These are phyloP conservation scores for Carassius carassius DNA, from an alignment of 2,113 vertebrate genomes.

Conservation along the genomic window DNA sequence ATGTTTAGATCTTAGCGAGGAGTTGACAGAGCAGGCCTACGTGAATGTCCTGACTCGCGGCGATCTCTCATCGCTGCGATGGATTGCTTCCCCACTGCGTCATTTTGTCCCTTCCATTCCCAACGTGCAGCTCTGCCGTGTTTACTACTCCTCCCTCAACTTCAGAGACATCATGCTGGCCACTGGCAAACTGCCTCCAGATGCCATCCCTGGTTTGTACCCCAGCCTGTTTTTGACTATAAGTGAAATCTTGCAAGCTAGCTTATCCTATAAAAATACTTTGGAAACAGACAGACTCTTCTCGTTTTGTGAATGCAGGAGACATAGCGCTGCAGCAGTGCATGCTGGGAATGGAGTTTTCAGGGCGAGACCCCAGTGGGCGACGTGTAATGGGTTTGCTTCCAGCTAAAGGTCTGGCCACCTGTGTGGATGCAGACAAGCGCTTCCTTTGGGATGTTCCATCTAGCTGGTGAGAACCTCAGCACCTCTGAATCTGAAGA, in stretches of 20 bases:
- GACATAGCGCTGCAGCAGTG: constrained; percentile 84
- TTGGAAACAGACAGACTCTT: background rate
- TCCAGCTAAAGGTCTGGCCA: constrained; percentile 90
- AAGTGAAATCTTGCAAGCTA: background rate
- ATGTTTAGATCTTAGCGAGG: constrained; percentile 74
- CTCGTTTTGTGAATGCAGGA: constrained; percentile 69
- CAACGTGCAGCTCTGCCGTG: constrained; percentile 76
- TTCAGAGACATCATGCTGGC: constrained; percentile 97
- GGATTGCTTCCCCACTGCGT: constrained; percentile 87
- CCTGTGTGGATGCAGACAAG: constrained; percentile 80
- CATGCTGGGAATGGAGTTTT: constrained; percentile 98
- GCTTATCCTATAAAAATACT: background rate
- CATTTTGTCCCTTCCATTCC: constrained; percentile 69
- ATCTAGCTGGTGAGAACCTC: constrained; percentile 80
- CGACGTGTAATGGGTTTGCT: constrained; percentile 92
- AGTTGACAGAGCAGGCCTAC: constrained; percentile 84
- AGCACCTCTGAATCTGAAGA: background rate
- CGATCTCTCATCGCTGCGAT: constrained; percentile 90
- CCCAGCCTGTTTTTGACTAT: background rate
- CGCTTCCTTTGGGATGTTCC: constrained; percentile 91
- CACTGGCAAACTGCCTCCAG: constrained; percentile 91
- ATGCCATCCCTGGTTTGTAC: constrained; percentile 89
- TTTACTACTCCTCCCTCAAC: constrained; percentile 94
- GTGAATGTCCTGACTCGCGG: constrained; percentile 89
- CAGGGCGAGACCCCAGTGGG: constrained; percentile 80